A percentile compares a stretch with the other conserved stretches of the same genome.
Conservation (phyloP, 1,140 invertebrate genomes). For the Drosophila persimilis region DNA sequence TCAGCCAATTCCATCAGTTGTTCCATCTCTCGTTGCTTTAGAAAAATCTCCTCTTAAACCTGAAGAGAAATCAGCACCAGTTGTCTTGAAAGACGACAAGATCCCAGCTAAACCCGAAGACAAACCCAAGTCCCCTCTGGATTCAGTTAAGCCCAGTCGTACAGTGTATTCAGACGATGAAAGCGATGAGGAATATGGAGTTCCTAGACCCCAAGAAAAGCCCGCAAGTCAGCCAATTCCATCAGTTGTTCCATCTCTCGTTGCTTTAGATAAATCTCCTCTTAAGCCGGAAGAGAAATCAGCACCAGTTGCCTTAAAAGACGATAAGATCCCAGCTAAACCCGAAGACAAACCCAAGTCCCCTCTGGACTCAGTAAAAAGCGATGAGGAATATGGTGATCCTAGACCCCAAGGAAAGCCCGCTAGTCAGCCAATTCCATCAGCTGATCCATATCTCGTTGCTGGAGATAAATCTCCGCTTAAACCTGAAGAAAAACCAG, state of each 20-base stretch:
- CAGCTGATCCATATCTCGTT: not conserved
- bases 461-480: slow-evolving; percentile 4
- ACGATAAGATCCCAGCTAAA: too few relatives aligned
- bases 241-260: too few relatives aligned
- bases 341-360: too few relatives aligned
- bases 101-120: slow-evolving; percentile 3
- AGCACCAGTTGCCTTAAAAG: too few relatives aligned
- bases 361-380: too few relatives aligned
- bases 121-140: slow-evolving; percentile 16
- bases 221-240: not conserved
- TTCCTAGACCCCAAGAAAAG: not conserved
- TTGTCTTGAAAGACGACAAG: not conserved
- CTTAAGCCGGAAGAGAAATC: too few relatives aligned
- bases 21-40: not conserved
- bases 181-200: slow-evolving; percentile 4
- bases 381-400: not conserved
- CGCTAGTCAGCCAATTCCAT: not conserved
- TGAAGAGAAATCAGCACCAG: slow-evolving; percentile 13
- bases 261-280: too few relatives aligned
- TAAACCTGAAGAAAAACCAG: slow-evolving; percentile 9
- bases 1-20: slow-evolving; percentile 9
- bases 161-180: slow-evolving; percentile 10
- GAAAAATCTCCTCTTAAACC: slow-evolving; percentile 17
- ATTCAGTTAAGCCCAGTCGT: not conserved
- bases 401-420: slow-evolving; percentile 1